Evolutionary conservation across 64 coral and sea anemone genomes (phyloP).

Genomic region (Anthopleura sola): DNA sequence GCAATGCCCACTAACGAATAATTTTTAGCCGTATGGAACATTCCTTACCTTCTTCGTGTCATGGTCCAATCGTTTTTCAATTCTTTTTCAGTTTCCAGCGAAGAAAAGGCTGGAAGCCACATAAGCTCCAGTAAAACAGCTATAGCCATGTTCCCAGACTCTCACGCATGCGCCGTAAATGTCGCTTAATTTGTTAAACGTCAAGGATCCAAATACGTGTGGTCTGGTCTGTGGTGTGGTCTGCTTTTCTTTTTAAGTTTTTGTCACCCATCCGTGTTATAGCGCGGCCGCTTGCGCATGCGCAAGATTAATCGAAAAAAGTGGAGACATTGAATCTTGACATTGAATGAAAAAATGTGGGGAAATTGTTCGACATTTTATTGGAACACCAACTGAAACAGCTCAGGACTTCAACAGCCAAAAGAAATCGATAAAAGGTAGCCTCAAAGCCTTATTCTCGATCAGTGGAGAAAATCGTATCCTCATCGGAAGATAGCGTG

Average conservation of each 20-base stretch:
- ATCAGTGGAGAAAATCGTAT: no score
- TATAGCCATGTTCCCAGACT: constrained; percentile 11
- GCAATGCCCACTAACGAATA: background rate
- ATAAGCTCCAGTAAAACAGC: background rate
- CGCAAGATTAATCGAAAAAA: no score
- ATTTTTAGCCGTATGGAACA: background rate
- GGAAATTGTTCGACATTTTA: no score
- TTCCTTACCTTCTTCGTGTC: background rate
- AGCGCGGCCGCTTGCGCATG: no score
- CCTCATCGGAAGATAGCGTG: no score
- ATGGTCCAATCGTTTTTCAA: constrained; percentile 4
- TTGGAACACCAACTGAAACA: no score
- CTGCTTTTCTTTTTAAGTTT: background rate
- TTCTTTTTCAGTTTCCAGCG: constrained; percentile 11
- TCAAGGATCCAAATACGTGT: background rate
- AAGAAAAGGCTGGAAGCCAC: constrained; percentile 3
- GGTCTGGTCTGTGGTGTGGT: background rate
- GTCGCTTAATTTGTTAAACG: background rate
- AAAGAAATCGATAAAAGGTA: no score
- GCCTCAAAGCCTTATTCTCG: no score
- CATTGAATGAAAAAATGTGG: no score
- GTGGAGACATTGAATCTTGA: no score
- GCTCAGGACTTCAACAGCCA: no score
- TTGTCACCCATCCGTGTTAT: background rate
- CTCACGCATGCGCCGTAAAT: constrained; percentile 1